Conservation (phyloP, 2,888 invertebrate genomes). For the Tridacna crocea region DNA sequence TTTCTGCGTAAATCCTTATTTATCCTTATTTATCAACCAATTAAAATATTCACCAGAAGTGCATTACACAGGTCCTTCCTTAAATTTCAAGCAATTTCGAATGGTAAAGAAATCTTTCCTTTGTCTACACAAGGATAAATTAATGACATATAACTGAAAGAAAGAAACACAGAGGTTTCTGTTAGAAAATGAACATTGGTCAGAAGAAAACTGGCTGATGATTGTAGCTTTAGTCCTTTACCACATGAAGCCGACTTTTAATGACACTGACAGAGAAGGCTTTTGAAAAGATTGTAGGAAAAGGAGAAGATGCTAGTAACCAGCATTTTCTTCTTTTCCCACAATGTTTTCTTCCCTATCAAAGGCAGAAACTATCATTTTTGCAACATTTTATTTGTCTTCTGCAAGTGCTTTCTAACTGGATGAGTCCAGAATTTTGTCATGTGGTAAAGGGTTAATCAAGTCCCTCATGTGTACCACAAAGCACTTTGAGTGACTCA, state of each 20-base stretch:
- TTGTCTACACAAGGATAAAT: no score
- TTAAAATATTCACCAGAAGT: no score
- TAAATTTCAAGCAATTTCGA: no score
- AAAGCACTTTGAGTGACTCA: neutral
- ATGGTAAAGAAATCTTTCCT: no score
- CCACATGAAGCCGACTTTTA: neutral
- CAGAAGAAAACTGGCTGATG: no score
- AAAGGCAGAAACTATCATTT: neutral
- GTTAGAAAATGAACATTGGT: no score
- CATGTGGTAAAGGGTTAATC: neutral
- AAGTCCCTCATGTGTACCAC: neutral
- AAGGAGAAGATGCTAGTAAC: neutral
- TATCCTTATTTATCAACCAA: no score
- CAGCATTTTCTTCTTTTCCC: neutral
- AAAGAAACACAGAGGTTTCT: no score
- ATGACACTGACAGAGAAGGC: neutral
- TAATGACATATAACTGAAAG: no score
- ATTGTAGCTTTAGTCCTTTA: neutral
- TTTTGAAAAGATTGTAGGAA: neutral
- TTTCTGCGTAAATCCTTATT: no score
- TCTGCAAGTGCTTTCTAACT: neutral
- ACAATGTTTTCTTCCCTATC: neutral
- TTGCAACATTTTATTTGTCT: neutral
- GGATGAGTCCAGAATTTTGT: neutral
- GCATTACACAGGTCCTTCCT: no score